phyloP scores from a whole-genome alignment of 2,888 invertebrate genomes.

The Eurytoma adleriae region DNA sequence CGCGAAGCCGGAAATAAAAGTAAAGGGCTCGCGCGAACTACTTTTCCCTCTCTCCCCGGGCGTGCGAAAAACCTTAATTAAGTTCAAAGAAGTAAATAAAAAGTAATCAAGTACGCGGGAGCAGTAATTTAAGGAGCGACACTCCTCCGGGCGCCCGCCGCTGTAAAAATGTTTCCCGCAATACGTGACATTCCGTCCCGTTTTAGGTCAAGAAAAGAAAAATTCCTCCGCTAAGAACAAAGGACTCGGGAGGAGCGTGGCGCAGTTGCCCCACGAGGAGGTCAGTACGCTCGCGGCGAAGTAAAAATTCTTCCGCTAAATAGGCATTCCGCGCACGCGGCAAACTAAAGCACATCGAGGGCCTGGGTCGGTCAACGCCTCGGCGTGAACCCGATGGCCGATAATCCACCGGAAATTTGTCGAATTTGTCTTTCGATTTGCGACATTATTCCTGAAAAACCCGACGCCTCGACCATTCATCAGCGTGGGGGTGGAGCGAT shows the following conservation, averaged over 20 bases:
- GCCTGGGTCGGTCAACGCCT: neutral
- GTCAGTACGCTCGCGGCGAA: too few relatives aligned
- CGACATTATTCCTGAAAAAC: too few relatives aligned
- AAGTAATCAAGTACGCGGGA: slow-evolving; percentile 15
- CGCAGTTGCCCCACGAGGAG: too few relatives aligned
- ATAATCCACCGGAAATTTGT: neutral
- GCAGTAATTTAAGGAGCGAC: slow-evolving; percentile 10
- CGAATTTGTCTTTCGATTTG: too few relatives aligned
- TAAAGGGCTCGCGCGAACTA: neutral
- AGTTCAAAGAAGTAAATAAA: neutral
- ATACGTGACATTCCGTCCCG: slow-evolving; percentile 43
- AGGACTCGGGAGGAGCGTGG: neutral
- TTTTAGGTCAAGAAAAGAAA: slow-evolving; percentile 45
- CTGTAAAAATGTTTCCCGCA: slow-evolving; percentile 17
- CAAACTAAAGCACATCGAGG: neutral
- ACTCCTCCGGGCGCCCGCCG: neutral
- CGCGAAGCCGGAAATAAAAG: neutral
- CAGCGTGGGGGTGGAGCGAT: too few relatives aligned
- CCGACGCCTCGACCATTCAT: too few relatives aligned
- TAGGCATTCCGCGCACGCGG: slow-evolving; percentile 1
- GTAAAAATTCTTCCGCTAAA: slow-evolving; percentile 21
- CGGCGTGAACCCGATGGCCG: neutral
- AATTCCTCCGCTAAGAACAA: slow-evolving; percentile 30
- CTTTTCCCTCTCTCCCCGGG: neutral
- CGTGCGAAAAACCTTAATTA: neutral